Evolutionary conservation across 2,797 vertebrate genomes (phyloP).

Genomic region (Cephalopachus bancanus): DNA sequence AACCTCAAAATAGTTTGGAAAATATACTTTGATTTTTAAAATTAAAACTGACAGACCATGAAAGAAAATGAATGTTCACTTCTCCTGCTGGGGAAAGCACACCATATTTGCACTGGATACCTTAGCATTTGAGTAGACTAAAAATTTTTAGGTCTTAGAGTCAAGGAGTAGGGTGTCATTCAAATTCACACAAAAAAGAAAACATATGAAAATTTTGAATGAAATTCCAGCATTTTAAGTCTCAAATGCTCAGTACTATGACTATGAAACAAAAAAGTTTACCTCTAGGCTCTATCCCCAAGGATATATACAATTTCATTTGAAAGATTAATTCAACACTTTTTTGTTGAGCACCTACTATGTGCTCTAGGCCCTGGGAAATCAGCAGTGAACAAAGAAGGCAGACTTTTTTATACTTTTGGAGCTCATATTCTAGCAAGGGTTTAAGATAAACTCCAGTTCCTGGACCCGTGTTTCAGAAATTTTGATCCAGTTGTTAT

Average conservation of each 20-base stretch:
- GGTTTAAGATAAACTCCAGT: not conserved
- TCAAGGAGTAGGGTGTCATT: not conserved
- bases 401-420: not conserved
- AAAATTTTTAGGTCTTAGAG: not conserved
- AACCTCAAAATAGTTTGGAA: not conserved
- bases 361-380: not conserved
- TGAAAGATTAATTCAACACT: fast-evolving
- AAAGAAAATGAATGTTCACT: constrained; percentile 8
- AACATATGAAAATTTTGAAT: not conserved
- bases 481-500: not conserved
- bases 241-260: not conserved
- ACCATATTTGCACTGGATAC: not conserved
- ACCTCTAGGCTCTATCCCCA: not conserved
- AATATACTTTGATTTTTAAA: not conserved
- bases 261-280: not conserved
- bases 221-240: not conserved
- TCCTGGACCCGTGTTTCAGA: not conserved
- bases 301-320: not conserved
- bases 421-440: not conserved
- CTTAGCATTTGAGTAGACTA: not conserved
- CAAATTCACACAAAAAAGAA: not conserved
- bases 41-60: not conserved
- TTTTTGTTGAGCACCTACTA: not conserved
- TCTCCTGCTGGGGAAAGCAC: not conserved
- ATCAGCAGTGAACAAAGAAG: not conserved